Evolutionary conservation across 1,140 invertebrate species (phyloP).

Genomic region (Heterodera carotae): DNA sequence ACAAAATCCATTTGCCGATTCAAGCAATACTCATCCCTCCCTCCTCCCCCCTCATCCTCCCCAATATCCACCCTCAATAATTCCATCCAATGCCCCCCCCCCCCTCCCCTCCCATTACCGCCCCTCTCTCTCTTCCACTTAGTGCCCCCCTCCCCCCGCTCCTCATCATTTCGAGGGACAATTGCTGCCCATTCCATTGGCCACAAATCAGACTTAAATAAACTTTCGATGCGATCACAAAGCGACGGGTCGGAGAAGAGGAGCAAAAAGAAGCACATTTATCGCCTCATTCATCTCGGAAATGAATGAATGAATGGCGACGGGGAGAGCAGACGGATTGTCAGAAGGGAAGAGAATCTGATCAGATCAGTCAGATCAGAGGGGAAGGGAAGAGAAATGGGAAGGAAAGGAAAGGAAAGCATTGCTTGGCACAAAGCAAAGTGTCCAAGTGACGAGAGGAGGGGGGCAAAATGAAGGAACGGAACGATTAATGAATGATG

Average conservation of each 20-base stretch:
- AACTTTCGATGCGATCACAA: constrained; percentile 1
- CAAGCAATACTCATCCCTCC: no score
- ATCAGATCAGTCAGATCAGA: background rate
- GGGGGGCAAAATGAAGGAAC: no score
- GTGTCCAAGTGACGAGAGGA: constrained; percentile 1
- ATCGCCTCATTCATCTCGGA: constrained; percentile 4
- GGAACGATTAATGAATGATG: background rate
- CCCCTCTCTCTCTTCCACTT: no score
- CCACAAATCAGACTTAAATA: constrained; percentile 6
- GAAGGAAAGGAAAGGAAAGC: background rate
- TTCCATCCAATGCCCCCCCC: background rate
- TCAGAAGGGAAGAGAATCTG: background rate
- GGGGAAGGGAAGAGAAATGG: no score
- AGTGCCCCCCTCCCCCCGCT: no score
- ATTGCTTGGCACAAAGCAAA: background rate
- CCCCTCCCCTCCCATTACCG: no score
- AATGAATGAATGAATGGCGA: background rate
- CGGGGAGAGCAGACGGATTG: background rate
- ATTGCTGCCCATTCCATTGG: background rate
- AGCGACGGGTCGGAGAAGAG: background rate
- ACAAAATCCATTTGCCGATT: constrained; percentile 5
- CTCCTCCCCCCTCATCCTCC: background rate
- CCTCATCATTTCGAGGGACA: background rate
- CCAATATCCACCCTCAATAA: background rate
- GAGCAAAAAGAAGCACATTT: background rate